Evolutionary conservation across 2,888 invertebrate species (phyloP), one percentile per base, ranked within the genome.

Genomic region (Entomobrya multifasciata): DNA sequence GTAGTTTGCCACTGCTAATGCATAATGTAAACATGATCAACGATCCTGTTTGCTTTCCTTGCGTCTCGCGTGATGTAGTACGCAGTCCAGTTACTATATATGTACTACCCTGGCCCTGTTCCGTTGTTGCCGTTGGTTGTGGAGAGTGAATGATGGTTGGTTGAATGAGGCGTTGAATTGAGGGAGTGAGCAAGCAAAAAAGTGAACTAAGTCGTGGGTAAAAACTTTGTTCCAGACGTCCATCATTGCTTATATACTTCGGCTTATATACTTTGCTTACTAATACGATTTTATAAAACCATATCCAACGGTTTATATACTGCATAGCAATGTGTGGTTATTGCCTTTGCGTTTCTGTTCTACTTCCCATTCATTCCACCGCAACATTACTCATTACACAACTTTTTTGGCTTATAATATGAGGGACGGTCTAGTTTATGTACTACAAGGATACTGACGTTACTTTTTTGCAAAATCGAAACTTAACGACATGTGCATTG

Each of bases 21-120:
- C 67, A 67, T 80, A 80, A 80, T 70, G 80, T 70, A 80, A 80
- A 80, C 67, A 80, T 70, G 80, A 80, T 80, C 80, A 80, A 80
- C 80, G 80, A 80, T 80, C 80, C 36, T 70, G 20, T 25, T 47
- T 47, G 15, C 47, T 62, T 62, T 30, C 30, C 20, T 20, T 30
- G n/a, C 30, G 22, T 47, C 17, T 47, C 65, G 11, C 41, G 41
- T n/a, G n/a, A n/a, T n/a, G n/a, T n/a, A n/a, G n/a, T n/a, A 17
- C 8, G 55, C 20, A n/a, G n/a, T 17, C 55, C 20, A n/a, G 3
- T 55, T 22, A 20, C 30, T 67, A 22, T n/a, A n/a, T n/a, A n/a
- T n/a, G n/a, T 5, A 17, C 44, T 20, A 65, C 27, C 52, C 1
- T 8, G 17, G 52, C 52, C 52, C 13, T 47, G n/a, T n/a, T n/a